Conservation (phyloP, 2,888 invertebrate genomes). For the Lasioglossum zephyrum region DNA sequence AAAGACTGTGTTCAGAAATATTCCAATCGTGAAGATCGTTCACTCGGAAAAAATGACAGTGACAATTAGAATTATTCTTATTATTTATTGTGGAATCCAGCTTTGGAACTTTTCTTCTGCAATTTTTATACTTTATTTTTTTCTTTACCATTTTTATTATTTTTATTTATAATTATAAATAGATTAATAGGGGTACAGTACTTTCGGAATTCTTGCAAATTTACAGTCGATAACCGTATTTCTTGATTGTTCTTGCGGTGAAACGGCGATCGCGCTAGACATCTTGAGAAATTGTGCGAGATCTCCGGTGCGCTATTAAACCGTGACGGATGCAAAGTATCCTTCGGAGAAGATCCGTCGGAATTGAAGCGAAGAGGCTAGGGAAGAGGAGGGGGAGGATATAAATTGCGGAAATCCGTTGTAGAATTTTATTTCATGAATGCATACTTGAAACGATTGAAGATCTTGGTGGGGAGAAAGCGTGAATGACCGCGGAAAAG, state of each 20-base stretch:
- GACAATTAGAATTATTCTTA: too few relatives aligned
- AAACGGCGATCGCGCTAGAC: background rate
- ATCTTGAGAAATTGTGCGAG: background rate
- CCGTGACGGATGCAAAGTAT: background rate
- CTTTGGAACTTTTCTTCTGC: background rate
- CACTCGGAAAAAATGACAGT: background rate
- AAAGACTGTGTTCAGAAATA: too few relatives aligned
- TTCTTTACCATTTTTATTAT: too few relatives aligned
- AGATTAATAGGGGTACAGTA: too few relatives aligned
- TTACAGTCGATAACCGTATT: background rate
- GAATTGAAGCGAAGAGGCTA: background rate
- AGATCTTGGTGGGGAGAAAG: constrained; percentile 49
- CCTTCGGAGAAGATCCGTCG: constrained; percentile 13
- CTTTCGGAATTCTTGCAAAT: background rate
- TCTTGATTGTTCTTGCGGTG: background rate
- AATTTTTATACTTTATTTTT: background rate
- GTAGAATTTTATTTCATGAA: constrained; percentile 50
- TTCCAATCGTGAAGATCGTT: background rate
- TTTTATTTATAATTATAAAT: too few relatives aligned
- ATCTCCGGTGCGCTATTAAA: background rate
- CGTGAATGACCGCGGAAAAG: constrained; percentile 58
- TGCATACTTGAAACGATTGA: constrained; percentile 47
- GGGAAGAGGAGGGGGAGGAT: constrained; percentile 16
- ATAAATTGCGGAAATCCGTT: constrained; percentile 56
- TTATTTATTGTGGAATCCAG: background rate